Evolutionary conservation across 2,113 vertebrate species (phyloP), one percentile per base, ranked within the genome.

Genomic region (Onychostoma macrolepis): DNA sequence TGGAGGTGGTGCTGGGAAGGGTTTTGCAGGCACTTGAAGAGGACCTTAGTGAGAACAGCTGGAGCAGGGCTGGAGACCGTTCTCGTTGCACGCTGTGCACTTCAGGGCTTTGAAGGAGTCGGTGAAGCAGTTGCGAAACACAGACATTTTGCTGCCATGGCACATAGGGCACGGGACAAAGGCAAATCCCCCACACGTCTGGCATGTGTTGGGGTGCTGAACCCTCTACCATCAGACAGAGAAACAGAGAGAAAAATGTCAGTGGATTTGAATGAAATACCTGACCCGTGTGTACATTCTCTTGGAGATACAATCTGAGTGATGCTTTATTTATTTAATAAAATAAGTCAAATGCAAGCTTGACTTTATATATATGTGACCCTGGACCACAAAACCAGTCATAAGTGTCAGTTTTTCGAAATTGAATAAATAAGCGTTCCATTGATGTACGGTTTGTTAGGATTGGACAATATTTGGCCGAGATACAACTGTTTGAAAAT

Each of bases 121-220:
- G 0, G 98, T 99, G 93, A 99, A 99, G 95, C 97, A 98, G 94
- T 99, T 99, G 90, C 98, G 97, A 90, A 98, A 96, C 88, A 98
- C 94, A 21, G 98, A 99, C 98, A 99, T 99, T 95, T 99, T 99
- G 96, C 98, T 99, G 93, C 98, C 98, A 92, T 98, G 98, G 97
- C 98, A 99, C 96, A 94, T 95, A 43, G 96, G 96, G 93, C 98
- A 99, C 1, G 97, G 98, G 93, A 98, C 92, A 90, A 99, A 99
- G 90, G 97, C 96, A 69, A 96, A 99, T 89, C 97, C 98, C 84
- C 98, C 98, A 0, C 98, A 99, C 80, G 94, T 96, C 91, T 83
- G 95, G 92, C 98, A 99, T 92, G 95, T 95, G 0, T 97, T 96
- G 77, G 97, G 97, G 41, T 95, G 97, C 93, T 99, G 98, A 43